Percentiles rank a stretch among this genome's conserved stretches.
Conservation (phyloP, 1,140 invertebrate species). For the Plectus sambesii region DNA sequence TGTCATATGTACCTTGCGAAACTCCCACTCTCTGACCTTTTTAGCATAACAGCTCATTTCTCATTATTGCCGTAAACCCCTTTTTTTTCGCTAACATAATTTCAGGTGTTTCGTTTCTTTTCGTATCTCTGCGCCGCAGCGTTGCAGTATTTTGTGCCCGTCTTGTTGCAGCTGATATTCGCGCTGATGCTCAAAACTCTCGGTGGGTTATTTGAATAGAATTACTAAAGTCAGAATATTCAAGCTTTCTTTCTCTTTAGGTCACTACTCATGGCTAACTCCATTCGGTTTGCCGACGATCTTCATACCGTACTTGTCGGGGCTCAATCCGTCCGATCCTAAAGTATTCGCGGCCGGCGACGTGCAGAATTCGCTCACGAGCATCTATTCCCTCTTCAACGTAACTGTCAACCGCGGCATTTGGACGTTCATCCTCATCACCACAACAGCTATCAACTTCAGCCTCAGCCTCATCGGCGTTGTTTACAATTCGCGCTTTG, state of each 20-base stretch:
- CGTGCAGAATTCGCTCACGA: conserved; percentile 6
- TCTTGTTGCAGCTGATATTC: neutral
- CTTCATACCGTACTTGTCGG: neutral
- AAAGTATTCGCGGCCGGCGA: neutral
- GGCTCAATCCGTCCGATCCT: neutral
- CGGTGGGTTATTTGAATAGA: too few species aligned
- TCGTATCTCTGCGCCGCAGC: conserved; percentile 7
- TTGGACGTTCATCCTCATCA: conserved; percentile 3
- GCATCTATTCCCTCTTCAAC: conserved; percentile 5
- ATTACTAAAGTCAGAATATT: too few species aligned
- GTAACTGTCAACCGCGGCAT: conserved; percentile 1
- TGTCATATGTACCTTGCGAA: too few species aligned
- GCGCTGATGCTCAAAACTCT: neutral
- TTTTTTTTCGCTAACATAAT: too few species aligned
- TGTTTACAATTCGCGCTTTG: conserved; percentile 15
- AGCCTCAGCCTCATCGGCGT: conserved; percentile 2
- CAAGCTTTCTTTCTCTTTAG: too few species aligned
- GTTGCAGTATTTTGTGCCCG: conserved; percentile 9
- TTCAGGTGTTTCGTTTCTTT: conserved; percentile 11
- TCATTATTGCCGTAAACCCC: too few species aligned
- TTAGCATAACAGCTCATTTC: too few species aligned
- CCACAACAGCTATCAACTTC: neutral
- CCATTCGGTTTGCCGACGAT: neutral
- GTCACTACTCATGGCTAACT: too few species aligned
- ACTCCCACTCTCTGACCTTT: too few species aligned